Conservation (phyloP, 2,797 vertebrate species). For the Leucoraja ocellata region DNA sequence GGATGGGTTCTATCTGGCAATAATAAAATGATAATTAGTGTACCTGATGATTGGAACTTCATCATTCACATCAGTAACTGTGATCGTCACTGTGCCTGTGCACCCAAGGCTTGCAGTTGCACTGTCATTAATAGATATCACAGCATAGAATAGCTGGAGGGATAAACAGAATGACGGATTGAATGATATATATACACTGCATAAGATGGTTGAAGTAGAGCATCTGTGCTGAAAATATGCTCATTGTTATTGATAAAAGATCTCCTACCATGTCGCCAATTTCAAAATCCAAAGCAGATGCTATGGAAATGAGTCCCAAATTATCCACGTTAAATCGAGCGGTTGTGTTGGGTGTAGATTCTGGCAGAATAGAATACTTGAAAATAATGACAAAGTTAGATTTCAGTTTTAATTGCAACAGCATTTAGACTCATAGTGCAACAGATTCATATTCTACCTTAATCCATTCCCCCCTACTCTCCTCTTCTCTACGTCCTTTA, state of each 20-base stretch:
- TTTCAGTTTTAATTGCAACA: no score
- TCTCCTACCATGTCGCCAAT: slow-evolving; percentile 5
- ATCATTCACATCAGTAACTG: slow-evolving; percentile 28
- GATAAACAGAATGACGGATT: background rate
- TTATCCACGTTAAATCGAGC: background rate
- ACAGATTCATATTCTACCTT: no score
- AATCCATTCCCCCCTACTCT: no score
- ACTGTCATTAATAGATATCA: slow-evolving; percentile 2
- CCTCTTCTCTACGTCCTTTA: no score
- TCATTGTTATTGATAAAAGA: no score
- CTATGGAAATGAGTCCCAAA: background rate
- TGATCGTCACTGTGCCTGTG: slow-evolving; percentile 17
- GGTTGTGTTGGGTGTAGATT: background rate
- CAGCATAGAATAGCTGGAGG: slow-evolving; percentile 12
- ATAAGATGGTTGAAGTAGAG: no score
- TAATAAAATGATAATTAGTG: background rate
- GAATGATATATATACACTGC: background rate
- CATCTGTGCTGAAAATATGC: background rate
- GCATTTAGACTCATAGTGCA: no score
- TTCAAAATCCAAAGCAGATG: slow-evolving; percentile 21
- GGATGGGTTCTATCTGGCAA: background rate
- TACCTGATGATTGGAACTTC: slow-evolving; percentile 17
- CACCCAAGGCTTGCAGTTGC: background rate
- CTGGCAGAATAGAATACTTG: background rate
- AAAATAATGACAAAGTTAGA: no score